Base-by-base conservation (phyloP, 2,888 invertebrate species). In the Melinopterus prodromus region DNA sequence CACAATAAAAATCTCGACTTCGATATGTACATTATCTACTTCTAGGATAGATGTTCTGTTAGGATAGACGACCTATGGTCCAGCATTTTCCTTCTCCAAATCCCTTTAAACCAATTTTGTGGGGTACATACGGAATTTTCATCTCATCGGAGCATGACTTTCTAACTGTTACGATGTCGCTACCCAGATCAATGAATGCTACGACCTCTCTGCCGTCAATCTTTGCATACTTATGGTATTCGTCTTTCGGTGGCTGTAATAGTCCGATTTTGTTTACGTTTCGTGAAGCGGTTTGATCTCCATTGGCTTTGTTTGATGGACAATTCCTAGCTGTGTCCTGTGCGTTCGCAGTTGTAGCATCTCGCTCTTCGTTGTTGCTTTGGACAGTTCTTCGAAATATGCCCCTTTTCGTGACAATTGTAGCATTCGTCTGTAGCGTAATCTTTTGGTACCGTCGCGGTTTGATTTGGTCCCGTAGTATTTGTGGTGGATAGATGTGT, bases 161-260 rank as follows among this genome's bases (percentile, higher is more conserved):
- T 53, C 76, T n/a, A 69, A 80, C n/a, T 7, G 80, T 80, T 14
- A 80, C 78, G n/a, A 80, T 78, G 36, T 80, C 80, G 70, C 80
- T 80, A 71, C 80, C 78, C 12, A 80, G n/a, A 38, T 80, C 80
- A 70, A 80, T 69, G 71, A 79, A 80, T 6, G 78, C 80, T n/a
- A 76, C 35, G n/a, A 80, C 35, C 2, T 69, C 38, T 37, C 75
- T 75, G 14, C 78, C 80, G 16, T 79, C 78, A 16, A 80, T 70
- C 12, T 78, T 36, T n/a, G 78, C 69, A 35, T 37, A 14, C 74
- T 80, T 80, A 37, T 72, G 74, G 71, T 78, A 78, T 74, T 78
- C 80, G 69, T 78, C 77, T 3, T 16, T 70, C 36, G 74, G 74
- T 74, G 35, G 36, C 6, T n/a, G 36, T n/a, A 35, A 35, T 12